A percentile compares a stretch with the other conserved stretches of the same genome.
phyloP scores from a whole-genome alignment of 1,140 invertebrate species.

The Philotrypesis tridentata region DNA sequence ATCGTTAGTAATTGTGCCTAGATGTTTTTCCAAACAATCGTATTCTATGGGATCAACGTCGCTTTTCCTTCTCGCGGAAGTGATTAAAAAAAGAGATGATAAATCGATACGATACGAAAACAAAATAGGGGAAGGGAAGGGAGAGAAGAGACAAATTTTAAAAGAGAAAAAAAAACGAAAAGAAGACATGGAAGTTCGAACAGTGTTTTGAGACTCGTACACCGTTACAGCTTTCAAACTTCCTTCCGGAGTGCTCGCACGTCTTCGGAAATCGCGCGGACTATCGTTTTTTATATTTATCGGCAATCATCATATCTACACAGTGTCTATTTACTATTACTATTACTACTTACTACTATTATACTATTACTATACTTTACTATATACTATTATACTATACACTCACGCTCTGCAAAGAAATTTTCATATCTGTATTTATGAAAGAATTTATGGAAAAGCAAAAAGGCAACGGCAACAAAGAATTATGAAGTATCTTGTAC shows the following conservation, averaged over 20 bases:
- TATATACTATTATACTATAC: slow-evolving; percentile 39
- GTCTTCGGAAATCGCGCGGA: slow-evolving; percentile 18
- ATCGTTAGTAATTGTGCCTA: slow-evolving; percentile 69
- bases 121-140: background rate
- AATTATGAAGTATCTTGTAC: slow-evolving; percentile 47
- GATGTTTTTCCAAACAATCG: slow-evolving; percentile 62
- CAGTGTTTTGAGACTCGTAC: slow-evolving; percentile 5
- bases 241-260: background rate
- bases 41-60: slow-evolving; percentile 69
- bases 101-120: slow-evolving; percentile 22
- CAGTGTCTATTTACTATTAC: slow-evolving; percentile 43
- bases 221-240: background rate
- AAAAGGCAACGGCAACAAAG: background rate
- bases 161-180: background rate
- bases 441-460: background rate
- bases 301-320: slow-evolving; percentile 47
- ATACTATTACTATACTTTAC: background rate
- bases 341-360: background rate
- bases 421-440: slow-evolving; percentile 32
- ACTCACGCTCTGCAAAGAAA: slow-evolving; percentile 33
- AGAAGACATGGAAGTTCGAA: slow-evolving; percentile 34
- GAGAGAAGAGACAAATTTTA: background rate
- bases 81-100: slow-evolving; percentile 30
- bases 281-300: slow-evolving; percentile 41
- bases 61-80: slow-evolving; percentile 50